These are phyloP conservation scores for Conistra vaccinii DNA, from an alignment of 2,888 invertebrate species.

Conservation along the genomic window DNA sequence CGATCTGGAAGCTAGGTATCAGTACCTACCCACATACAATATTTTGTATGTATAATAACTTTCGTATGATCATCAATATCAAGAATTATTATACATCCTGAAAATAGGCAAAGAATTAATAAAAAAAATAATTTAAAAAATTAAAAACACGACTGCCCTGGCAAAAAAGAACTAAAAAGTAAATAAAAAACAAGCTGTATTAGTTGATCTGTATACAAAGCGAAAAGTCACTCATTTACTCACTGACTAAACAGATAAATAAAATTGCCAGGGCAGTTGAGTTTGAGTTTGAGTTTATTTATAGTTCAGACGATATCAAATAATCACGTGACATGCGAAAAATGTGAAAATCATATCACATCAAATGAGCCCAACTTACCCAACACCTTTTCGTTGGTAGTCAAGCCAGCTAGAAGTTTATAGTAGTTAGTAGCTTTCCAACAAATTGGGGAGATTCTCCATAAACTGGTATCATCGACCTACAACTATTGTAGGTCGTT, in stretches of 20 bases:
- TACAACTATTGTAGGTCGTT: slow-evolving; percentile 60
- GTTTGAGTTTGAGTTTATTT: too few species aligned
- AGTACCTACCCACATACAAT: not conserved
- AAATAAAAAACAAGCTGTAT: too few species aligned
- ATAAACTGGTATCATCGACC: slow-evolving; percentile 49
- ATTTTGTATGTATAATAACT: not conserved
- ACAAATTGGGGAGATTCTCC: not conserved
- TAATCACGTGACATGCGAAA: not conserved
- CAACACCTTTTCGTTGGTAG: not conserved
- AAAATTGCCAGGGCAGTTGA: too few species aligned
- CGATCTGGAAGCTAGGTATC: not conserved
- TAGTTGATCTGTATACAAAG: too few species aligned
- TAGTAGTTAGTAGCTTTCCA: not conserved
- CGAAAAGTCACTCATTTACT: too few species aligned
- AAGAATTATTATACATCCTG: not conserved
- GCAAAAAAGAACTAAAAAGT: too few species aligned
- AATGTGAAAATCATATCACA: not conserved
- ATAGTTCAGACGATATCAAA: not conserved
- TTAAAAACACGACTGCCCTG: too few species aligned
- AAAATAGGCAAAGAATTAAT: not conserved
- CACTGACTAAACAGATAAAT: too few species aligned
- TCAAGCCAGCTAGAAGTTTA: not conserved
- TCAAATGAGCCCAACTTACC: not conserved
- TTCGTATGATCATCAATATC: not conserved
- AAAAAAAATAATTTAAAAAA: too few species aligned